Evolutionary conservation across 2,797 vertebrate genomes (phyloP), one percentile per base, ranked within the genome.

Genomic region (Notoglanidium macrostoma): DNA sequence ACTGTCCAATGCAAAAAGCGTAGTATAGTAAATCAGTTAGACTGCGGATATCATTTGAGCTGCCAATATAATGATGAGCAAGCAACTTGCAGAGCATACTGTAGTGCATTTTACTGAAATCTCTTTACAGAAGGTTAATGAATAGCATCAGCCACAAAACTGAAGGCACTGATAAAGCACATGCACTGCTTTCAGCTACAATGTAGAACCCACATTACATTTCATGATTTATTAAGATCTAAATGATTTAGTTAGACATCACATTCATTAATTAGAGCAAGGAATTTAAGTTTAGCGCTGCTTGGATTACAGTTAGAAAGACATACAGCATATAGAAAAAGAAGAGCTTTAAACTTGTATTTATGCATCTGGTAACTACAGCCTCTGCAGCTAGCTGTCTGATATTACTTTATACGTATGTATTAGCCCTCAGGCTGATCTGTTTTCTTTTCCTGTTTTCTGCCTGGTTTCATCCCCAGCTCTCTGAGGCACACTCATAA

Each of bases 381-480:
- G 70, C 61, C 19, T 88, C 46, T 40, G 49, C 70, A 83, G 44
- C 32, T 59, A 54, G 32, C 88, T 91, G 84, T 89, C 90, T 86
- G 90, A 83, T 59, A 84, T 29, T 12, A 44, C 57, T 91, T 89
- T 93, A 90, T 92, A 93, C 92, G 91, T 90, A 90, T 85, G 65
- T 84, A 61, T 80, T 86, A 70, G 88, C 85, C 89, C 81, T 88
- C 90, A 86, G 89, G 89, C 49, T 84, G 85, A 86, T 73, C 85
- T 23, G 54, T 87, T 91, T 90, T 87, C 63, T 40, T 61, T 87
- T 72, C 90, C 83, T 72, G 88, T 86, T 88, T 83, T 83, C 49
- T 46, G 88, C 90, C 90, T 90, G 89, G 92, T 93, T 94, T 94
- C 89, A 92, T 89, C 88, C 88, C 89, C 91, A 92, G 93, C 91